Evolutionary conservation across 2,888 invertebrate genomes (phyloP), one percentile per base, ranked within the genome.

Genomic region (Drosophila pseudotakahashii): DNA sequence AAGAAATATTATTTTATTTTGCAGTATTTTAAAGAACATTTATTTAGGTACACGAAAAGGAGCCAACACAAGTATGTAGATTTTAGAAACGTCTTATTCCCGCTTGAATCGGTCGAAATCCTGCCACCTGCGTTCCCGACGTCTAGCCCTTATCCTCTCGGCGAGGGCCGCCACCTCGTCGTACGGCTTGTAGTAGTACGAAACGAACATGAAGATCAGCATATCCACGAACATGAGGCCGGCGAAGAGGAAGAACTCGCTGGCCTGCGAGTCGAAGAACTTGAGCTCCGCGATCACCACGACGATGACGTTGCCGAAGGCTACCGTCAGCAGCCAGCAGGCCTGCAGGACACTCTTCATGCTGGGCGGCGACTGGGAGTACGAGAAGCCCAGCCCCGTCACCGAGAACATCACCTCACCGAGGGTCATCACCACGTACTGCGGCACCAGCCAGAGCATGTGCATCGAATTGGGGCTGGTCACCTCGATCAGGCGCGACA

Each of bases 281-380:
- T 95, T 94, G 10, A 94, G 93, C 90, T 97, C 95, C 9, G 97
- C 96, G 19, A 99, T 94, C 45, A 98, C 94, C 32, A 98, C 95
- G 0, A 99, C 98, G 59, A 99, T 95, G 4, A 98, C 92, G 92
- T 99, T 99, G 39, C 99, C 99, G 88, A 98, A 94, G 0, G 98
- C 98, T 0, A 97, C 96, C 0, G 98, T 98, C 60, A 99, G 92
- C 23, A 98, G 93, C 97, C 98, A 99, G 7, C 95, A 94, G 0
- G 98, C 97, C 91, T 96, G 96, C 45, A 99, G 91, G 0, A 99
- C 95, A 0, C 98, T 97, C 91, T 99, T 99, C 98, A 99, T 98
- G 70, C 95, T 95, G 3, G 78, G 51, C 1, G 95, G 95, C 3
- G 95, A 94, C 93, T 94, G 94, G 0, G 94, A 93, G 87, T 95